A percentile compares a stretch with the other conserved stretches of the same genome.
These are phyloP conservation scores for Cuculus canorus DNA, from an alignment of 2,797 vertebrate species.

Conservation along the genomic window DNA sequence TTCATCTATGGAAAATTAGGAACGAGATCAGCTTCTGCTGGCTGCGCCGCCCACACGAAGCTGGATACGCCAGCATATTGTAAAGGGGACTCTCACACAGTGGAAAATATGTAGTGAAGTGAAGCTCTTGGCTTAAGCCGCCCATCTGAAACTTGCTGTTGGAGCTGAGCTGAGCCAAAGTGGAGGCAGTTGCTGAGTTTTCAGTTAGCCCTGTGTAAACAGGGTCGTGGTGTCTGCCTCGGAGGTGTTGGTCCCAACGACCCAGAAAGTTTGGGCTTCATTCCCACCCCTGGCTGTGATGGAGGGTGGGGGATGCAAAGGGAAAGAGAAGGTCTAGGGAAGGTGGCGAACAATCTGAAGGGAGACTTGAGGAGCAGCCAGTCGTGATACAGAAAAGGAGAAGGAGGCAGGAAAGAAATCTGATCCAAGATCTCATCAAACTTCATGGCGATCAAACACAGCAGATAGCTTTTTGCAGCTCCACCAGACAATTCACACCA, in stretches of 20 bases:
- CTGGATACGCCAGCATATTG: background rate
- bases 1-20: background rate
- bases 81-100: background rate
- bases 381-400: background rate
- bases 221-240: fast-evolving
- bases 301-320: background rate
- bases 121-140: background rate
- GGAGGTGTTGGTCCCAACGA: background rate
- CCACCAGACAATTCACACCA: background rate
- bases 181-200: background rate
- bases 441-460: fast-evolving
- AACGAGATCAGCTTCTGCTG: background rate
- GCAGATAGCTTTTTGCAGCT: background rate
- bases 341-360: background rate
- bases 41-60: background rate
- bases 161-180: background rate
- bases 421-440: background rate
- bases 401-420: background rate
- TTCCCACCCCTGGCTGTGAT: background rate
- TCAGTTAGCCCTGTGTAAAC: background rate
- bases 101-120: background rate
- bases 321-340: background rate
- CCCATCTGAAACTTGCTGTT: fast-evolving
- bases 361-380: background rate
- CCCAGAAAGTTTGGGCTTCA: background rate